Percentiles rank a stretch among this genome's conserved stretches.
phyloP scores from a whole-genome alignment of 1,140 invertebrate genomes.

The Lasioglossum baleicum region DNA sequence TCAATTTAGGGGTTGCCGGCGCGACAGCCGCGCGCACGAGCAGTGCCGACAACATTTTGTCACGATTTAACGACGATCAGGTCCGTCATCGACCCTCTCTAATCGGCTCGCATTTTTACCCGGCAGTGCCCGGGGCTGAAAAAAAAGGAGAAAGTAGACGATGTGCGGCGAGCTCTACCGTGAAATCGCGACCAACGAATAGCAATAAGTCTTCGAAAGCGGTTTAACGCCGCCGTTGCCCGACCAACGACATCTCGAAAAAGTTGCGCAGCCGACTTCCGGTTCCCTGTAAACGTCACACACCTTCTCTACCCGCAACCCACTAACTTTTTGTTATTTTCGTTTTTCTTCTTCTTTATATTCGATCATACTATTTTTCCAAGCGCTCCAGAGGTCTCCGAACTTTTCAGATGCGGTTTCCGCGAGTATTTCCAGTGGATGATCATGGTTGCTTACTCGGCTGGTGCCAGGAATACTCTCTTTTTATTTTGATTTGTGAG shows the following conservation, averaged over 20 bases:
- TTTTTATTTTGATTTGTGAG: too few relatives aligned
- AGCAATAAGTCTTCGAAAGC: constrained; percentile 59
- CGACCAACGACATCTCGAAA: not conserved
- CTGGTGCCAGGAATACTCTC: too few relatives aligned
- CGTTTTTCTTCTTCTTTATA: too few relatives aligned
- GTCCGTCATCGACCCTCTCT: not conserved
- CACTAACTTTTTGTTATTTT: too few relatives aligned
- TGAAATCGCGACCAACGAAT: constrained; percentile 55
- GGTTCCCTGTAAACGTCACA: too few relatives aligned
- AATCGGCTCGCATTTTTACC: constrained; percentile 13
- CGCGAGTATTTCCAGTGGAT: too few relatives aligned
- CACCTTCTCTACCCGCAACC: not conserved
- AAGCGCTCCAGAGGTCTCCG: too few relatives aligned
- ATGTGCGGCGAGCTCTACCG: constrained; percentile 34
- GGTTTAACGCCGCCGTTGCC: constrained; percentile 45
- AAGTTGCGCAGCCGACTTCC: not conserved
- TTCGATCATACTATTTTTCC: too few relatives aligned
- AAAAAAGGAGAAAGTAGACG: constrained; percentile 11
- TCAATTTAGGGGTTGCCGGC: not conserved
- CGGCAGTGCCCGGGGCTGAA: not conserved
- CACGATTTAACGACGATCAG: constrained; percentile 4
- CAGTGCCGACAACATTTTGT: not conserved
- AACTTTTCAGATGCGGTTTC: too few relatives aligned
- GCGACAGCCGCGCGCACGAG: too few relatives aligned
- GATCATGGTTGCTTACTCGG: too few relatives aligned